Evolutionary conservation across 2,888 invertebrate genomes (phyloP).

Genomic region (Agrypnus murinus): DNA sequence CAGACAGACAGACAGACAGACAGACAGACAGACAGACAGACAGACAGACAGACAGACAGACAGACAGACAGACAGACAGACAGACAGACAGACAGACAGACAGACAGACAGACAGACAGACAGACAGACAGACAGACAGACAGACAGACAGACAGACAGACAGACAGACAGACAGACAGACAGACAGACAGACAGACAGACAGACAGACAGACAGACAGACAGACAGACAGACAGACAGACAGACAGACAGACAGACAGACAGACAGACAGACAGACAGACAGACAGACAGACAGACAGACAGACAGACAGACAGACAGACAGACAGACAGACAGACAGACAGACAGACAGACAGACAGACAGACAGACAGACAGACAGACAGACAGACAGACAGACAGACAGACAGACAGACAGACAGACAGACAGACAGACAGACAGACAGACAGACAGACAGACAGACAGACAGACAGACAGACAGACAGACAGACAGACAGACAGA

Average conservation of each 20-base stretch:
- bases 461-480: conserved; percentile 15
- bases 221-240: conserved; percentile 27
- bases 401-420: conserved; percentile 26
- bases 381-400: conserved; percentile 22
- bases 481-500: conserved; percentile 17
- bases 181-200: conserved; percentile 53
- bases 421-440: conserved; percentile 22
- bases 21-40: conserved; percentile 54
- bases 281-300: conserved; percentile 36
- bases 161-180: conserved; percentile 51
- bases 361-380: conserved; percentile 18
- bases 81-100: conserved; percentile 27
- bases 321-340: conserved; percentile 41
- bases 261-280: conserved; percentile 26
- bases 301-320: conserved; percentile 52
- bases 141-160: conserved; percentile 46
- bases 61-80: conserved; percentile 28
- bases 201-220: conserved; percentile 54
- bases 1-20: conserved; percentile 13
- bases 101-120: conserved; percentile 39
- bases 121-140: conserved; percentile 55
- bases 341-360: conserved; percentile 24
- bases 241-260: conserved; percentile 14
- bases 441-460: conserved; percentile 23
- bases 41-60: conserved; percentile 29